Base-by-base conservation (phyloP, 2,888 invertebrate species). In the Troilus luridus region DNA sequence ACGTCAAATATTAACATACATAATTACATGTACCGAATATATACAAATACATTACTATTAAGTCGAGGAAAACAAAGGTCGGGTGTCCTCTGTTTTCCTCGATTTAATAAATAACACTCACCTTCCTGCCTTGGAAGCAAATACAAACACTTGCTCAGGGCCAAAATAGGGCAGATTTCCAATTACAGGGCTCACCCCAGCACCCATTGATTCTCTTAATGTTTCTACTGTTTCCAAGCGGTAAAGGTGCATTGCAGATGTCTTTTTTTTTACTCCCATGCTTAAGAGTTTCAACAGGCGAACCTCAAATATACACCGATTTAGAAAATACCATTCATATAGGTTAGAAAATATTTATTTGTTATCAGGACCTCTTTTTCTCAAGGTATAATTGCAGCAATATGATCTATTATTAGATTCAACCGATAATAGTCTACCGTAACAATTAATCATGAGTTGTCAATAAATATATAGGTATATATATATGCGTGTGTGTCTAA, bases 161-260 rank as follows among this genome's bases (percentile, higher is more conserved):
- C 21, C 41, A 19, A 81, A 2, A 81, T 81, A 54, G 56, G 56
- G 56, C 58, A 85, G 85, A 85, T 85, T 85, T 85, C 85, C 85
- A 85, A 85, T 85, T 85, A 85, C 56, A 85, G 85, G 19, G 12
- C 56, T 58, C 56, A 58, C 85, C 56, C 85, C 85, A 19, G 10
- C n/a, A 85, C 56, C n/a, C 85, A 56, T 58, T 56, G 54, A 54
- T 85, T 58, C 56, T n/a, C 85, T 58, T 19, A n/a, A 85, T 11
- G 56, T 54, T 77, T 58, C 85, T 41, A 58, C 56, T n/a, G 56
- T 85, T 85, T 85, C 85, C 85, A 21, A 21, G n/a, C 9, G 54
- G 54, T 81, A 21, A 5, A 58, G 85, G 85, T 85, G 85, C 85
- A 85, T 56, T 85, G 85, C 85, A 56, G 85, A 54, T 85, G 21